Base-by-base conservation (phyloP, 1,140 invertebrate genomes). In the Hyposmocoma kahamanoa region DNA sequence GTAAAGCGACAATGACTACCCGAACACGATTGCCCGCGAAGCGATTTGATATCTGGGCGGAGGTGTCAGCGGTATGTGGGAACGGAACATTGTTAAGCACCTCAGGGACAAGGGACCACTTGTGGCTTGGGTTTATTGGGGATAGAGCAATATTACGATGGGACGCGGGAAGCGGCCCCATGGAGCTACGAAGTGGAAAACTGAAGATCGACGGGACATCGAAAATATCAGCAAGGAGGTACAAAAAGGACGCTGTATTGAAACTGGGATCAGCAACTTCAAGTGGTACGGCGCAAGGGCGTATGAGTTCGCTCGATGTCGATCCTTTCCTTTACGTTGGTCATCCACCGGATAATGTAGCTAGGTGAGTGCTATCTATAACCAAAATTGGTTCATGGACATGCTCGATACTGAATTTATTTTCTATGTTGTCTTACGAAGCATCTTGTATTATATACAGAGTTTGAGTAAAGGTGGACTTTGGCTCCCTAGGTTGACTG, bases 21-120 rank as follows among this genome's bases (percentile, higher is more conserved):
- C 67, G 72, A 6, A 67, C 65, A 34, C 62, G 67, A 43, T 56
- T 83, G 43, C 78, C 79, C 5, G 75, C 79, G 22, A 82, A 83
- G 49, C 61, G 72, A 24, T 85, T 85, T 44, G 82, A 85, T 62
- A 79, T 85, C 49, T 83, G 77, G 77, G 82, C 78, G 4, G 82
- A 85, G 56, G 74, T 85, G 22, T 77, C 82, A 3, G 61, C 74
- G 24, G 77, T 81, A 21, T 84, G 81, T 44, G 63, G 70, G 4
- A 67, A 67, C 46, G 81, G 81, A 11, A 64, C 79, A 19, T 54
- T 84, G 53, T 41, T 84, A 47, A 84, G 77, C 51, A 73, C 78
- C 42, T 67, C 75, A 34, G 81, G 81, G 43, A 67, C 62, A 8
- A 72, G 71, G 57, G 81, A 83, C 62, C 74, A 84, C 64, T 70